Base-by-base conservation (phyloP, 2,888 invertebrate species). In the Philonicus albiceps region DNA sequence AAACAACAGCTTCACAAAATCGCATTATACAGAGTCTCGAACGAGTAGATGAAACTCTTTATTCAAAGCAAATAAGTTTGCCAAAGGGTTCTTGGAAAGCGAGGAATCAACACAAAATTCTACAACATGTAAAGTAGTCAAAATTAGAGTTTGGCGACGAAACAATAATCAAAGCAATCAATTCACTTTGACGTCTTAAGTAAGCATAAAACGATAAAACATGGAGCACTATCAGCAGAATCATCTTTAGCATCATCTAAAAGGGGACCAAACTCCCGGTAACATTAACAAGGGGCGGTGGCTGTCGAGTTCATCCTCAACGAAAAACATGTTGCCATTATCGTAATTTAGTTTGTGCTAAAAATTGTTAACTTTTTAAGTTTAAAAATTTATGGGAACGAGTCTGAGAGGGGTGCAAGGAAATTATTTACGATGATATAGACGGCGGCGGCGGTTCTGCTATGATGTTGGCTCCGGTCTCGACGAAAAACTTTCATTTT, bases 261-360 rank as follows among this genome's bases (percentile, higher is more conserved):
- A 19, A 27, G 19, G 8, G 16, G 1, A 16, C 4, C 4, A 73
- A 73, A 27, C n/a, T 73, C 30, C 16, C 72, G 49, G n/a, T 6
- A 49, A 49, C 49, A n/a, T 49, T 49, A 49, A 49, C n/a, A 49
- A 49, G 49, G 19, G 49, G 19, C 49, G 49, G 30, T 73, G 73
- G 73, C 27, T 27, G 73, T 30, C 31, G 31, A 73, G 27, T 73
- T 73, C 31, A 30, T 73, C 73, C 31, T 73, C 73, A 27, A 30
- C 30, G 73, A 75, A 31, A 75, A 75, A 80, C 80, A 80, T 80
- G 80, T 80, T 53, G 49, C 80, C 80, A 80, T 80, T 80, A 80
- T 80, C 80, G 53, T 80, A 80, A 80, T 80, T 53, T 53, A 30
- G 53, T 80, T 80, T 53, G 80, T 80, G 30, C 53, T 19, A 31